Conservation (phyloP, 2,888 invertebrate species). For the Cephus pulcher region DNA sequence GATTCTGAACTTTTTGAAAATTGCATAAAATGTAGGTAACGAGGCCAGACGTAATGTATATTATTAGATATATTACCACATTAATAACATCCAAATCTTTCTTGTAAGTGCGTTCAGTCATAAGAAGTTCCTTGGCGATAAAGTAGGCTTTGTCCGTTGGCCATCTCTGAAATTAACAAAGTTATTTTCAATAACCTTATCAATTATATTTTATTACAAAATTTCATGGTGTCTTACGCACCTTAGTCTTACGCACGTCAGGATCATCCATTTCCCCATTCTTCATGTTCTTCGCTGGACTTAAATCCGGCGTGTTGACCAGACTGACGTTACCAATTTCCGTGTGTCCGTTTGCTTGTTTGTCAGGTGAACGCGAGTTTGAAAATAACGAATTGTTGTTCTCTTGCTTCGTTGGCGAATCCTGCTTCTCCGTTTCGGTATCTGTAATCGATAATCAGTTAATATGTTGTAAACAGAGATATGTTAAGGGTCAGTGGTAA, state of each 20-base stretch:
- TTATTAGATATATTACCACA: slow-evolving; percentile 73
- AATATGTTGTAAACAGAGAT: neutral
- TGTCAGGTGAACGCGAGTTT: slow-evolving; percentile 42
- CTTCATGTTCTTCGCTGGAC: slow-evolving; percentile 56
- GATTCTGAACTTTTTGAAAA: too few relatives aligned
- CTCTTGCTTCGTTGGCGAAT: slow-evolving; percentile 40
- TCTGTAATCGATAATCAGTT: slow-evolving; percentile 41
- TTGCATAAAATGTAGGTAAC: too few relatives aligned
- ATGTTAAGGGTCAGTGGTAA: too few relatives aligned
- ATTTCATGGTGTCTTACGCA: slow-evolving; percentile 9
- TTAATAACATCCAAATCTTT: slow-evolving; percentile 93
- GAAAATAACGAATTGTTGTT: slow-evolving; percentile 59
- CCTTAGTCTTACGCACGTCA: slow-evolving; percentile 49
- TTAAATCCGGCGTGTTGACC: slow-evolving; percentile 56
- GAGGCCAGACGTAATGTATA: neutral
- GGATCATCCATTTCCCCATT: slow-evolving; percentile 52
- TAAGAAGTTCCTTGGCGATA: slow-evolving; percentile 91
- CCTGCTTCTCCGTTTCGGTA: slow-evolving; percentile 33
- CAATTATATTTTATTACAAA: neutral
- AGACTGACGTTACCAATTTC: slow-evolving; percentile 44
- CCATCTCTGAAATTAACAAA: slow-evolving; percentile 69
- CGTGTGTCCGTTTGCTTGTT: slow-evolving; percentile 41
- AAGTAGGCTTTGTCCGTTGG: slow-evolving; percentile 82
- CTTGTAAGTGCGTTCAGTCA: slow-evolving; percentile 96
- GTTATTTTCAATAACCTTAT: slow-evolving; percentile 5